Conservation (phyloP, 2,113 vertebrate genomes). For the Trachemys scripta region DNA sequence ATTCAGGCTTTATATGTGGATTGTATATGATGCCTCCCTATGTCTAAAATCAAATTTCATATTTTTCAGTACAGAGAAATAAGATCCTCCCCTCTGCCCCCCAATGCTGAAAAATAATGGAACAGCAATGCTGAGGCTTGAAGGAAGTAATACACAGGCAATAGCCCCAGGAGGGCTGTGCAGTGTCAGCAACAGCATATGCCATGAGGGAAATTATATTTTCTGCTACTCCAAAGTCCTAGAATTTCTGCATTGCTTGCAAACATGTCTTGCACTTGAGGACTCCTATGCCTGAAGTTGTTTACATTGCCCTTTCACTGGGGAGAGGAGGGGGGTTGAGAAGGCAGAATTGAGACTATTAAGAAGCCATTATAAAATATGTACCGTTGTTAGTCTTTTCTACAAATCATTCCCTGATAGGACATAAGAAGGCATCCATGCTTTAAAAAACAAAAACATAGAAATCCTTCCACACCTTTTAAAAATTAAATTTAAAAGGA, state of each 20-base stretch:
- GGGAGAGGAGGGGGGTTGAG: background rate
- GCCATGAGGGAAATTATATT: background rate
- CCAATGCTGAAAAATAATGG: background rate
- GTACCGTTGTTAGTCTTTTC: background rate
- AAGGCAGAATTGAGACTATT: background rate
- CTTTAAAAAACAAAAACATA: background rate
- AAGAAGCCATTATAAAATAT: background rate
- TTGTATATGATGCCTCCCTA: background rate
- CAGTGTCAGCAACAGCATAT: background rate
- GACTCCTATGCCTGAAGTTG: background rate
- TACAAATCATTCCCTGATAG: background rate
- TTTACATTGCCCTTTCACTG: background rate
- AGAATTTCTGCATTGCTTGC: background rate
- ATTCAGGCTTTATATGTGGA: background rate
- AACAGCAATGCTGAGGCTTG: background rate
- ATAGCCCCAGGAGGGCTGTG: background rate
- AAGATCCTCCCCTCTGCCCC: background rate
- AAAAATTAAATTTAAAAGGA: conserved; percentile 9
- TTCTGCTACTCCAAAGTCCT: background rate
- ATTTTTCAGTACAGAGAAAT: background rate
- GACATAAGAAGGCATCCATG: background rate
- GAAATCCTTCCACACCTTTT: background rate
- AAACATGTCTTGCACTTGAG: background rate
- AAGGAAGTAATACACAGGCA: background rate
- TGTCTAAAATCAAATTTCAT: background rate